Evolutionary conservation across 2,888 invertebrate species (phyloP).

Genomic region (Megalurothrips usitatus): DNA sequence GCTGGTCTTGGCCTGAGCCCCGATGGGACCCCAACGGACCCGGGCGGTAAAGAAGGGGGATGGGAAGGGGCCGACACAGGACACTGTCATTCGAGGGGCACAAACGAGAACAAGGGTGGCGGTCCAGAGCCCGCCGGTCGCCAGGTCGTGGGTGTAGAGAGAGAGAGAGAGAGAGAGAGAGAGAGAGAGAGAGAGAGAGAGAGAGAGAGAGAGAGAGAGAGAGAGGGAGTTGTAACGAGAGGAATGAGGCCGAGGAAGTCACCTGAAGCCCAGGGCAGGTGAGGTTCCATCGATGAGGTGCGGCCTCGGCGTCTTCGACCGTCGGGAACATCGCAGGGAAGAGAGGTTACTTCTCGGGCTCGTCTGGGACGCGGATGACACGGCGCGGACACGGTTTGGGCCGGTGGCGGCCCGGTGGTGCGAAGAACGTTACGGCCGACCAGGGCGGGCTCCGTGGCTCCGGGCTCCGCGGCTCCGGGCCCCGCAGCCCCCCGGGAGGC

Average conservation of each 20-base stretch:
- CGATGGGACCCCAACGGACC: not conserved
- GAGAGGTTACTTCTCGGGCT: too few species aligned
- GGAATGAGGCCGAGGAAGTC: not conserved
- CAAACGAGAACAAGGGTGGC: too few species aligned
- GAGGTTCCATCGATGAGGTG: too few species aligned
- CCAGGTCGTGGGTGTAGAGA: not conserved
- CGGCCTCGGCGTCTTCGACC: too few species aligned
- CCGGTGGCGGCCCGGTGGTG: too few species aligned
- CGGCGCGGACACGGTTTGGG: too few species aligned
- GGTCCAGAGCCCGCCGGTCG: not conserved
- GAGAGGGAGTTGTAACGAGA: not conserved
- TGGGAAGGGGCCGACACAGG: constrained; percentile 2
- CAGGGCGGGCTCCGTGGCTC: not conserved
- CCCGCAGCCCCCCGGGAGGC: not conserved
- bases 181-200: not conserved
- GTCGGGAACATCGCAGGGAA: too few species aligned
- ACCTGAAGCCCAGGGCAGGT: constrained; percentile 7
- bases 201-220: not conserved
- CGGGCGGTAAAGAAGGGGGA: not conserved
- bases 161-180: not conserved
- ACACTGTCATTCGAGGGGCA: constrained; percentile 22
- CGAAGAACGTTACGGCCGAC: not conserved
- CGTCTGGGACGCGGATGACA: too few species aligned
- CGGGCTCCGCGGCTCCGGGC: not conserved
- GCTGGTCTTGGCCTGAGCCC: not conserved